These are phyloP conservation scores for Orussus abietinus DNA, from an alignment of 1,140 invertebrate species.

Conservation along the genomic window DNA sequence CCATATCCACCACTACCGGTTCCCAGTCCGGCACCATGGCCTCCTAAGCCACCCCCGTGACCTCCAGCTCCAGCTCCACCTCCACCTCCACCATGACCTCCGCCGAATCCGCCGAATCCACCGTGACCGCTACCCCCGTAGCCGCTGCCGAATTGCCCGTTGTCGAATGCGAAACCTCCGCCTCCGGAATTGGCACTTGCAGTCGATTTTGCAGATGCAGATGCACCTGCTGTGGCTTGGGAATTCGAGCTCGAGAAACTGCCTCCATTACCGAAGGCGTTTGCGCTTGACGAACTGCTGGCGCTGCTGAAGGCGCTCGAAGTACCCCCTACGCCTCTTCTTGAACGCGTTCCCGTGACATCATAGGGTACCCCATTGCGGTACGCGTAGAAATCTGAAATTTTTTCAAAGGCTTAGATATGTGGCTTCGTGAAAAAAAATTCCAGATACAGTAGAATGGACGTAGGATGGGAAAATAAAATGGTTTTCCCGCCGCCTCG, in stretches of 20 bases:
- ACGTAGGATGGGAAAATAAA: no score
- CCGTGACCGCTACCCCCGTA: neutral
- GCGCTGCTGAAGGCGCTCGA: slow-evolving; percentile 13
- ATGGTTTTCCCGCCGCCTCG: no score
- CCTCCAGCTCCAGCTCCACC: slow-evolving; percentile 6
- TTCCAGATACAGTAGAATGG: no score
- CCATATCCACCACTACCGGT: slow-evolving; percentile 8
- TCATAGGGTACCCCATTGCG: neutral
- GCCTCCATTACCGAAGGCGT: slow-evolving; percentile 4
- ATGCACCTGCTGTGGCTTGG: slow-evolving; percentile 17
- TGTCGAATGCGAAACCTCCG: slow-evolving; percentile 6
- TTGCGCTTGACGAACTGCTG: slow-evolving; percentile 19
- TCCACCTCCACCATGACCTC: slow-evolving; percentile 3
- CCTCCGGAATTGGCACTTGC: slow-evolving; percentile 5
- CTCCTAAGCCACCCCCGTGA: neutral
- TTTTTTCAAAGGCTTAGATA: no score
- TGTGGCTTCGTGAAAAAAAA: no score
- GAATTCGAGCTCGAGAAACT: slow-evolving; percentile 20
- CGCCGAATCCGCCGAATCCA: slow-evolving; percentile 6
- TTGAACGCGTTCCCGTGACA: neutral
- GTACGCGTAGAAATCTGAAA: no score
- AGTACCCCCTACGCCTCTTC: neutral
- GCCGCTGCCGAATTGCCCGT: slow-evolving; percentile 8
- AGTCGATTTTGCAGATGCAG: slow-evolving; percentile 16
- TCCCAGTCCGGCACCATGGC: neutral